Base-by-base conservation (phyloP, 2,113 vertebrate genomes). In the Lamprotornis superbus region DNA sequence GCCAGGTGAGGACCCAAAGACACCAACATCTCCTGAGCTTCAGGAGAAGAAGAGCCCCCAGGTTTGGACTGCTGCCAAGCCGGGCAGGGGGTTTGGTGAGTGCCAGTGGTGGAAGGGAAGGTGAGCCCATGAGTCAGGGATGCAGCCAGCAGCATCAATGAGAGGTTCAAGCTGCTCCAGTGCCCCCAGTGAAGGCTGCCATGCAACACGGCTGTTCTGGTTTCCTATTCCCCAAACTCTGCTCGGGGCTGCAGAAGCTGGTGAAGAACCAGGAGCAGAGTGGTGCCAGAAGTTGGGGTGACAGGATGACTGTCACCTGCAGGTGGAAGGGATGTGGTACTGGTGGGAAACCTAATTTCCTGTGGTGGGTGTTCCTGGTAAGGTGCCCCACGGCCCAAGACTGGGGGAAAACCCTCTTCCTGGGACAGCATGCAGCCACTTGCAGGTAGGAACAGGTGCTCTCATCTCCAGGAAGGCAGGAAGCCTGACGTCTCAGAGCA, bases 111-210 rank as follows among this genome's bases (percentile, higher is more conserved):
- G 21, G 12, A 6, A 15, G 53, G 9, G 31, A 71, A 23, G 39
- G 42, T 3, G 10, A 80, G 49, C 9, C 42, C 8, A 0, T 14
- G n/a, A 52, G 52, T 37, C 35, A 52, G 59, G 15, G 53, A 50
- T 0, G 1, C 2, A 5, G 37, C 21, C 9, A 5, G 76, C 63
- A 67, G 73, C 1, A 1, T 4, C 47, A 56, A 0, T 0, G 2
- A 0, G 0, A 53, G 40, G 8, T 47, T 69, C 60, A 14, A 18
- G 44, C 44, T 90, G 33, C 49, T 42, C 53, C 88, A 39, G 57
- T 46, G 73, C 10, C 52, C 61, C 35, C 74, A 35, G 49, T 0
- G 0, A 89, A 84, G 53, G 39, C 44, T 67, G 57, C 40, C 52
- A 6, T 0, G 1, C n/a, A 30, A 8, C 1, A 3, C 49, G 23